A percentile compares a stretch with the other conserved stretches of the same genome.
phyloP scores from a whole-genome alignment of 2,113 vertebrate species.

The Symphodus melops region DNA sequence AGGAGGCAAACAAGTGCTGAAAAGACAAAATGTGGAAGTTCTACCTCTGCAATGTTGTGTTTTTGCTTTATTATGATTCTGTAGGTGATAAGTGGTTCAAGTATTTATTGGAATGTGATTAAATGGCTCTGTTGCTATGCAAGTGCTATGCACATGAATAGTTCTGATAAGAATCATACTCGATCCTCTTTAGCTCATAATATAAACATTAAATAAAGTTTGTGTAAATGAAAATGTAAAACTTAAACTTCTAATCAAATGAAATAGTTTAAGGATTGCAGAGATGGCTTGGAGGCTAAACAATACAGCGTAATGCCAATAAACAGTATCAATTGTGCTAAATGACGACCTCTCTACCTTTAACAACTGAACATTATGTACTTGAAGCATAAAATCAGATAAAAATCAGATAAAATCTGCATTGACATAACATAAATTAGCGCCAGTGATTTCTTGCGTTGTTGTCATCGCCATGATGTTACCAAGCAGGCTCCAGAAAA shows the following conservation, averaged over 20 bases:
- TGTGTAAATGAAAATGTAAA: too few species aligned
- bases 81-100: background rate
- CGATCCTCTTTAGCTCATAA: too few species aligned
- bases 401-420: background rate
- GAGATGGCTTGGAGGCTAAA: too few species aligned
- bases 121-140: background rate
- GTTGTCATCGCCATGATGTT: background rate
- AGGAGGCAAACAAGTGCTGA: slow-evolving; percentile 65
- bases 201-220: too few species aligned
- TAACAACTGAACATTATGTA: too few species aligned
- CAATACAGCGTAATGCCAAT: too few species aligned
- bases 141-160: background rate
- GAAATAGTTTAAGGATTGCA: too few species aligned
- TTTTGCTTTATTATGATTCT: slow-evolving; percentile 4
- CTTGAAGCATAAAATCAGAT: too few species aligned
- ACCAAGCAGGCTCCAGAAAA: background rate
- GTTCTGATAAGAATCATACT: background rate
- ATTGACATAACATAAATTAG: background rate
- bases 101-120: background rate
- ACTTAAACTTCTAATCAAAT: too few species aligned
- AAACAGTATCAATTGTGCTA: too few species aligned
- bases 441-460: background rate
- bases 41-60: slow-evolving; percentile 35
- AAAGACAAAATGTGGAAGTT: slow-evolving; percentile 53
- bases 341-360: too few species aligned